Evolutionary conservation across 2,113 vertebrate genomes (phyloP).

Genomic region (Callospermophilus lateralis): DNA sequence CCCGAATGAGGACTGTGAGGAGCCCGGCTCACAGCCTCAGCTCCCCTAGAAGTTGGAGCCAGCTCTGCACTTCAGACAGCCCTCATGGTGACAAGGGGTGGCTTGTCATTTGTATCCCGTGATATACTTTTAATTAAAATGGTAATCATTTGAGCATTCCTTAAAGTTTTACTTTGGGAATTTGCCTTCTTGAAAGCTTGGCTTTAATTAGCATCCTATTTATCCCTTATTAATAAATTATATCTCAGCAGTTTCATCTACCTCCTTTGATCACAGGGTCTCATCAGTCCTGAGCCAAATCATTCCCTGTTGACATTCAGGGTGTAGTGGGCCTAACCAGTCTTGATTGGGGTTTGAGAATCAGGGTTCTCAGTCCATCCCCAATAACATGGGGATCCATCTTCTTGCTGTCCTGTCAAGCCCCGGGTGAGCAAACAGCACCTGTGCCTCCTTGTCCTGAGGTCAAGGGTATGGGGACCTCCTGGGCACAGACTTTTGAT

Average conservation of each 20-base stretch:
- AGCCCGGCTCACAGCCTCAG: neutral
- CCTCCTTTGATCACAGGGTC: conserved; percentile 80
- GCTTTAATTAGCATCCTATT: conserved; percentile 87
- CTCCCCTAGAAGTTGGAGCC: rapidly evolving
- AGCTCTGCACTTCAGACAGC: neutral
- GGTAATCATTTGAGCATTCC: conserved; percentile 83
- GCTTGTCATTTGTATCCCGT: conserved; percentile 42
- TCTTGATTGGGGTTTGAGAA: neutral
- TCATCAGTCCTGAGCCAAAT: conserved; percentile 62
- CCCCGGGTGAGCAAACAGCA: neutral
- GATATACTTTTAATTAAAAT: conserved; percentile 84
- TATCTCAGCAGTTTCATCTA: conserved; percentile 58
- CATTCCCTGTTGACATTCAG: conserved; percentile 69
- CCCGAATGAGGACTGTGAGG: neutral
- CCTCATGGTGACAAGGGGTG: rapidly evolving
- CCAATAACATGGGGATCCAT: neutral
- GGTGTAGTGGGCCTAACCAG: neutral
- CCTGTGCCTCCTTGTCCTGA: neutral
- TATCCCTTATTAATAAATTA: conserved; percentile 88
- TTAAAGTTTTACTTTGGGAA: conserved; percentile 88
- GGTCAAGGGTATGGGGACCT: conserved; percentile 57
- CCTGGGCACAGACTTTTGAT: neutral
- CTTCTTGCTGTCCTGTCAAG: neutral
- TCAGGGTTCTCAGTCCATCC: conserved; percentile 9
- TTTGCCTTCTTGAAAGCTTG: conserved; percentile 80